phyloP scores from a whole-genome alignment of 2,113 vertebrate species.

The Corvus hawaiiensis region DNA sequence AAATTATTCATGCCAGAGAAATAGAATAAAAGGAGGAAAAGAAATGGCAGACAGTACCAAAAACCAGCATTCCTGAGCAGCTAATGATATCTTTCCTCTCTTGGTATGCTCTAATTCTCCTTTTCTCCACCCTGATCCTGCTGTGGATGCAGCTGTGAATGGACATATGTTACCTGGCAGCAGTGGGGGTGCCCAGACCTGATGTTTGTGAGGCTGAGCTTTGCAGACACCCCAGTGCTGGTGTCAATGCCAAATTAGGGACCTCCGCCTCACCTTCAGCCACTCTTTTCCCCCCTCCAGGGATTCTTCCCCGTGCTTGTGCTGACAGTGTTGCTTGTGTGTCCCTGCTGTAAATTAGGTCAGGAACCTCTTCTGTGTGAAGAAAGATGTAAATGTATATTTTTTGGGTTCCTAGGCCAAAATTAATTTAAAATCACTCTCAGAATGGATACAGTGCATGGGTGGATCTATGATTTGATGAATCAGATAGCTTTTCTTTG shows the following conservation, averaged over 20 bases:
- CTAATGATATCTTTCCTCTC: background rate
- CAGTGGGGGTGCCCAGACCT: background rate
- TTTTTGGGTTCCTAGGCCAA: background rate
- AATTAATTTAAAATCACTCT: background rate
- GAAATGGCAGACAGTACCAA: background rate
- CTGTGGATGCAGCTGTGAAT: background rate
- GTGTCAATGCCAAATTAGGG: background rate
- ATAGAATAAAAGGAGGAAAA: background rate
- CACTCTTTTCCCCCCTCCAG: background rate
- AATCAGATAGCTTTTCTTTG: background rate
- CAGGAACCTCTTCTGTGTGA: background rate
- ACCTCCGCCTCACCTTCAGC: background rate
- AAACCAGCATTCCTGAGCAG: background rate
- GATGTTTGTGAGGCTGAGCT: background rate
- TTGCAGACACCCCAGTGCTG: background rate
- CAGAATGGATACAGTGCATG: background rate
- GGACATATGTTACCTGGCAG: background rate
- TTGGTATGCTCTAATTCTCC: background rate
- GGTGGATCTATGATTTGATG: background rate
- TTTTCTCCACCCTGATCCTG: background rate
- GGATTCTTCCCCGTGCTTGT: background rate
- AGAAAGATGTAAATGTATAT: background rate
- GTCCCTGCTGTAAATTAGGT: accelerated
- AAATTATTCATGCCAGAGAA: conserved; percentile 48
- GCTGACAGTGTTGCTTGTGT: background rate